Percentiles rank a stretch among this genome's conserved stretches.
These are phyloP conservation scores for Brachypteracias leptosomus DNA, from an alignment of 2,113 vertebrate species.

Conservation along the genomic window DNA sequence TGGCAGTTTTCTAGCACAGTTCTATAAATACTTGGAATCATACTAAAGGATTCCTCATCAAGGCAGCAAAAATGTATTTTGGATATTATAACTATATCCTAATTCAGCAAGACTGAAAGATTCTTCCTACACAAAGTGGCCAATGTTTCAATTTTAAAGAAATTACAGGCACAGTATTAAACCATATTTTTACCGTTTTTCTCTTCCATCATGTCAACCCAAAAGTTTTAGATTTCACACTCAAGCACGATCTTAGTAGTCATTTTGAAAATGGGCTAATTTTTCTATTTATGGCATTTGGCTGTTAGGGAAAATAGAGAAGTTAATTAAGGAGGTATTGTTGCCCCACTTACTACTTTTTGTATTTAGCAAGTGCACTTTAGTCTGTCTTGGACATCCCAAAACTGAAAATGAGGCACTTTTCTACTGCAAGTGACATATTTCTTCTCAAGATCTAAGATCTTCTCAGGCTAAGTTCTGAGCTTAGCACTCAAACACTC, in stretches of 20 bases:
- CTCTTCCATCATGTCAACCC: neutral
- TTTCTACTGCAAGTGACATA: neutral
- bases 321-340: neutral
- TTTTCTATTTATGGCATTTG: neutral
- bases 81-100: neutral
- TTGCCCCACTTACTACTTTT: neutral
- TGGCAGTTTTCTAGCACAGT: slow-evolving; percentile 23
- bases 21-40: slow-evolving; percentile 44
- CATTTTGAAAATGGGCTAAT: neutral
- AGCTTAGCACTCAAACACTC: neutral
- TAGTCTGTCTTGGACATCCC: neutral
- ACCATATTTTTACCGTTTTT: neutral
- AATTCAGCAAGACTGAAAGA: neutral
- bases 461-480: neutral
- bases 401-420: neutral
- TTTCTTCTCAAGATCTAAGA: neutral
- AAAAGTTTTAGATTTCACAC: neutral
- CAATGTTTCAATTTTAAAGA: neutral
- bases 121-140: neutral
- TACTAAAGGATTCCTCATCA: slow-evolving; percentile 7
- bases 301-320: neutral
- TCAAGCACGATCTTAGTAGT: neutral
- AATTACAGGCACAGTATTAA: neutral
- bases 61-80: neutral
- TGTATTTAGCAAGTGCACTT: neutral